A percentile compares a stretch with the other conserved stretches of the same genome.
Evolutionary conservation across 2,888 invertebrate species (phyloP).

Genomic region (Spatulosminthurus flaviceps): DNA sequence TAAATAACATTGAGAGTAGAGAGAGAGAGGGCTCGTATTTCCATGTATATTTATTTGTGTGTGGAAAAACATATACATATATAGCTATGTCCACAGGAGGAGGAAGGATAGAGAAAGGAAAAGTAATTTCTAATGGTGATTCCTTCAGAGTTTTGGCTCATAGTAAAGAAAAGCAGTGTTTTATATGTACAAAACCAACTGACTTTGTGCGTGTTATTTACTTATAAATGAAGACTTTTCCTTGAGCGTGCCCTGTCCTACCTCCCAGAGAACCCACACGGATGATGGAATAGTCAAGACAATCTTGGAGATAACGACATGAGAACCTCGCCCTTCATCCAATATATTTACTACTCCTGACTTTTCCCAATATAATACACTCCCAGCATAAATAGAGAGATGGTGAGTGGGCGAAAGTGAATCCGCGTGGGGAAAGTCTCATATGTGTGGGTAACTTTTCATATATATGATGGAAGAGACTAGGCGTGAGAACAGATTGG

Average conservation of each 20-base stretch:
- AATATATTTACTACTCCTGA: too few relatives aligned
- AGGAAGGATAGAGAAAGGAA: too few relatives aligned
- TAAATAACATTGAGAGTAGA: too few relatives aligned
- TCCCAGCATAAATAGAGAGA: not conserved
- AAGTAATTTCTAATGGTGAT: too few relatives aligned
- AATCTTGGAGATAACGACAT: constrained; percentile 18
- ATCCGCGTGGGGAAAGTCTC: constrained; percentile 28
- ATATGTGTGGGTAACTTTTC: not conserved
- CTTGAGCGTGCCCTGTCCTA: not conserved
- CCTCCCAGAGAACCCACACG: not conserved
- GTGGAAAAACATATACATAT: too few relatives aligned
- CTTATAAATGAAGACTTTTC: constrained; percentile 14
- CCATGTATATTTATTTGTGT: too few relatives aligned
- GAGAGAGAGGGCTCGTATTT: too few relatives aligned
- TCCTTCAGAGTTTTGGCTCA: too few relatives aligned
- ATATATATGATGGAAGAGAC: not conserved
- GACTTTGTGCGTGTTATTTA: constrained; percentile 18
- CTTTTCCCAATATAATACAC: not conserved
- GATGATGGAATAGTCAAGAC: constrained; percentile 18
- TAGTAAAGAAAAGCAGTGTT: not conserved
- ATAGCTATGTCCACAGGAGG: too few relatives aligned
- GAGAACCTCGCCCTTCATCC: constrained; percentile 13
- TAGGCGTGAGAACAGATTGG: not conserved
- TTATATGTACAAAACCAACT: not conserved
- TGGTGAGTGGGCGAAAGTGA: not conserved